Percentiles rank a stretch among this genome's conserved stretches.
These are phyloP conservation scores for Coenobita brevimanus DNA, from an alignment of 1,140 invertebrate species.

Conservation along the genomic window DNA sequence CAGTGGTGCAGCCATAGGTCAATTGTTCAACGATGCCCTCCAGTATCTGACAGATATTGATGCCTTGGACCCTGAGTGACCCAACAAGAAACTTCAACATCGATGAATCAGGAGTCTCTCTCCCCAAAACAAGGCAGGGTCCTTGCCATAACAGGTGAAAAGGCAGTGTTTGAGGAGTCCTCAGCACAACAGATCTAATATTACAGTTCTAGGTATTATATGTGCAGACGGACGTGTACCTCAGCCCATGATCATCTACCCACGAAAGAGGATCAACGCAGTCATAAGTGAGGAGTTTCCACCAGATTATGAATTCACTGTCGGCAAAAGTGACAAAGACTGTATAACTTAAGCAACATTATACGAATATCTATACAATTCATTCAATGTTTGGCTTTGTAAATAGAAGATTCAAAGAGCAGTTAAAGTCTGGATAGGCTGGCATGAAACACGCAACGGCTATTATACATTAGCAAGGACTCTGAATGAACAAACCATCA, in stretches of 20 bases:
- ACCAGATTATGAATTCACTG: not conserved
- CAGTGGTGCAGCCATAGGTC: not conserved
- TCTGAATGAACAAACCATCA: slow-evolving; percentile 2
- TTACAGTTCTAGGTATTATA: not conserved
- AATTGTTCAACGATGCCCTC: not conserved
- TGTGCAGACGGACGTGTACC: slow-evolving; percentile 5
- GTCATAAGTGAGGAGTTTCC: not conserved
- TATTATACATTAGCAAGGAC: slow-evolving; percentile 8
- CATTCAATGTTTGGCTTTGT: not conserved
- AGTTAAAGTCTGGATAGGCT: not conserved
- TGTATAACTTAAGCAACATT: slow-evolving; percentile 18
- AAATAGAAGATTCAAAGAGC: not conserved
- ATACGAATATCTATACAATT: slow-evolving; percentile 12
- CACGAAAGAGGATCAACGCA: slow-evolving; percentile 14
- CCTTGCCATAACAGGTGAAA: not conserved
- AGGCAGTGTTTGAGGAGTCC: not conserved
- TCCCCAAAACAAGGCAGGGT: slow-evolving; percentile 16
- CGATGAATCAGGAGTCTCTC: not conserved
- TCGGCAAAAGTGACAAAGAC: slow-evolving; percentile 21
- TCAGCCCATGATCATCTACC: slow-evolving; percentile 4
- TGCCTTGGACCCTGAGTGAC: slow-evolving; percentile 12
- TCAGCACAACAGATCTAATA: not conserved
- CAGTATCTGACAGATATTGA: not conserved
- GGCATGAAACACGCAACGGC: slow-evolving; percentile 10
- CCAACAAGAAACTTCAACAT: slow-evolving; percentile 14